Conservation (phyloP, 2,113 vertebrate genomes). For the Anser brachyrhynchus region DNA sequence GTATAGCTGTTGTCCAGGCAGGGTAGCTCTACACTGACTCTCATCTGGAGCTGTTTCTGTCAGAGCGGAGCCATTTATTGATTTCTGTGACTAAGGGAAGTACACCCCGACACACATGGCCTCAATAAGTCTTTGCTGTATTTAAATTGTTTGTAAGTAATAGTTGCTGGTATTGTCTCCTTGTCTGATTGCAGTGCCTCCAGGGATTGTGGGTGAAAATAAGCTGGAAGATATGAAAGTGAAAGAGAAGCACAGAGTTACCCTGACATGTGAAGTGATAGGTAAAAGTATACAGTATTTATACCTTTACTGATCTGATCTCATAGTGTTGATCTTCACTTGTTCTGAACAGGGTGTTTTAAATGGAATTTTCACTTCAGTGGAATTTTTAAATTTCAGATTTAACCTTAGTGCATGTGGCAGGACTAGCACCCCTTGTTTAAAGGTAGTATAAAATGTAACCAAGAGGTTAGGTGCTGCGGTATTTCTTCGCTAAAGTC, state of each 20-base stretch:
- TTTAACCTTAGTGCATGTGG: not conserved
- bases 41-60: not conserved
- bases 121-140: not conserved
- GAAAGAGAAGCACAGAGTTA: constrained; percentile 86
- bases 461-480: not conserved
- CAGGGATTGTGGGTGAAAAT: constrained; percentile 83
- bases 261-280: constrained; percentile 88
- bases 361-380: not conserved
- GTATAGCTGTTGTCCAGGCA: not conserved
- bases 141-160: not conserved
- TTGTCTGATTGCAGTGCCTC: constrained; percentile 82
- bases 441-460: not conserved
- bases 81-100: not conserved
- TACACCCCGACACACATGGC: not conserved
- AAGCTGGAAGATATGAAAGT: constrained; percentile 87
- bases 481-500: not conserved
- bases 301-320: not conserved
- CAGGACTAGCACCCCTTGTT: not conserved
- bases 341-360: not conserved
- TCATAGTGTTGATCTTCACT: rapidly evolving
- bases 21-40: not conserved
- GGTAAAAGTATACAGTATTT: constrained; percentile 75
- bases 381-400: not conserved
- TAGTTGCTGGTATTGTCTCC: not conserved
- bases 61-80: not conserved